Conservation (phyloP, 2,113 vertebrate species). For the Picathartes gymnocephalus region DNA sequence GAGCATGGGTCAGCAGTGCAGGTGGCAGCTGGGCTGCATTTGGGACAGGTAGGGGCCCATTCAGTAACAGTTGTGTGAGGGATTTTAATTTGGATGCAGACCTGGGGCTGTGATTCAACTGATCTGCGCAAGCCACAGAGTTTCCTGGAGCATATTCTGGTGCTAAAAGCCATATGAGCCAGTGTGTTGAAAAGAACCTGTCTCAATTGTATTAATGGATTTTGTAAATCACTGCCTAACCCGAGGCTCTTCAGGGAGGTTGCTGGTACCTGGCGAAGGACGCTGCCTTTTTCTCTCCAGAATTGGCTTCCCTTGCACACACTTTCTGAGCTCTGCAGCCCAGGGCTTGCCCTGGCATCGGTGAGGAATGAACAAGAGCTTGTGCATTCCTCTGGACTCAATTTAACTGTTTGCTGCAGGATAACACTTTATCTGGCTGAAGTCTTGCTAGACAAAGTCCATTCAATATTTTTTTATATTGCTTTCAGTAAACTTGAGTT, state of each 20-base stretch:
- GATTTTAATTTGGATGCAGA: neutral
- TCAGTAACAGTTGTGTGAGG: neutral
- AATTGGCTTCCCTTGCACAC: neutral
- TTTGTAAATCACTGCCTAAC: neutral
- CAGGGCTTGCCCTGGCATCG: neutral
- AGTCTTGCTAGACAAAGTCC: neutral
- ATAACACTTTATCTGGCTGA: neutral
- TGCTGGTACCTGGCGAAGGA: neutral
- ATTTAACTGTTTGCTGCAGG: neutral
- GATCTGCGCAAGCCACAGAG: fast-evolving
- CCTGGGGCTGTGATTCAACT: neutral
- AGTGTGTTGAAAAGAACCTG: neutral
- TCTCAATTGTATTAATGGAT: neutral
- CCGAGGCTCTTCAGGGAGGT: neutral
- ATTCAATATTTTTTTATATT: neutral
- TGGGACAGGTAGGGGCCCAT: neutral
- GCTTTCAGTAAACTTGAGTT: neutral
- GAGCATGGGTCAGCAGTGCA: neutral
- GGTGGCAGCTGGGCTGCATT: neutral
- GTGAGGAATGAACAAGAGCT: neutral
- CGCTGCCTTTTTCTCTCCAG: neutral
- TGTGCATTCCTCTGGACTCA: fast-evolving
- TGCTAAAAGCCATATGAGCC: neutral
- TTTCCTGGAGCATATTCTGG: neutral
- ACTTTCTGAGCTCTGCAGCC: neutral